Evolutionary conservation across 2,888 invertebrate species (phyloP).

Genomic region (Ellobium chinense): DNA sequence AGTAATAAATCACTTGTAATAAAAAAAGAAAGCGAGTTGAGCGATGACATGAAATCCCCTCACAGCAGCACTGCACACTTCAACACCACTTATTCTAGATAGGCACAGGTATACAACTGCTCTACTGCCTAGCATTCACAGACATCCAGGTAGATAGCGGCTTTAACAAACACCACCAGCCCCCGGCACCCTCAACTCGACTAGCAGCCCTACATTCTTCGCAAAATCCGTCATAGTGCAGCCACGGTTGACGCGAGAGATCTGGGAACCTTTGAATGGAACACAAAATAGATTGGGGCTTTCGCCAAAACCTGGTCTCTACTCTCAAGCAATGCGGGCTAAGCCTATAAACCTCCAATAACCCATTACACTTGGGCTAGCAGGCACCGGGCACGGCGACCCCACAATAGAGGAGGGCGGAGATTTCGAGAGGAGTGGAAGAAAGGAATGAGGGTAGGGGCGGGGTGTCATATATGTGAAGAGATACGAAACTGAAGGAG

Average conservation of each 20-base stretch:
- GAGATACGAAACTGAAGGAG: too few species aligned
- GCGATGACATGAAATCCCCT: too few species aligned
- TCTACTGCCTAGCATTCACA: background rate
- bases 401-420: background rate
- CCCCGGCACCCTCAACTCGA: background rate
- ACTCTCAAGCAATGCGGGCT: background rate
- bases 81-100: background rate
- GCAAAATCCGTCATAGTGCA: too few species aligned
- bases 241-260: background rate
- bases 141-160: background rate
- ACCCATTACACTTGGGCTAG: background rate
- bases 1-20: too few species aligned
- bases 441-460: background rate
- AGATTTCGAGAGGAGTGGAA: background rate
- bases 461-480: background rate
- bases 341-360: background rate
- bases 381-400: background rate
- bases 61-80: background rate
- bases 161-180: constrained; percentile 1
- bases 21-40: too few species aligned
- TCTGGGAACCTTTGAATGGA: background rate
- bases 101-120: background rate
- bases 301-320: background rate
- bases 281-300: background rate
- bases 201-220: background rate